phyloP scores from a whole-genome alignment of 2,113 vertebrate species.

The pig (Sus scrofa) region T2T-Sscrofa CM000818.6:79845001-79845500 shows the following conservation, averaged over 20 bases:
- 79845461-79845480: background rate
- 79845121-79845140: background rate
- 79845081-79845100: slow-evolving; percentile 27
- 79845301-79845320: background rate
- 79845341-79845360: background rate
- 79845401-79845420: background rate
- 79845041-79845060: background rate
- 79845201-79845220: background rate
- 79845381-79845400: background rate
- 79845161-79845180: background rate
- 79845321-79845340: background rate
- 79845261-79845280: background rate
- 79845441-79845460: background rate
- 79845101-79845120: background rate
- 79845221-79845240: background rate
- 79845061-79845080: background rate
- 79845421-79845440: background rate
- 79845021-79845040: background rate
- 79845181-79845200: background rate
- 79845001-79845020: background rate
- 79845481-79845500: background rate
- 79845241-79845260: background rate
- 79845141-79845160: background rate
- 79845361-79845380: background rate
- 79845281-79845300: background rate